Evolutionary conservation across 2,888 invertebrate genomes (phyloP), one percentile per base, ranked within the genome.

Genomic region (Diploptera punctata): DNA sequence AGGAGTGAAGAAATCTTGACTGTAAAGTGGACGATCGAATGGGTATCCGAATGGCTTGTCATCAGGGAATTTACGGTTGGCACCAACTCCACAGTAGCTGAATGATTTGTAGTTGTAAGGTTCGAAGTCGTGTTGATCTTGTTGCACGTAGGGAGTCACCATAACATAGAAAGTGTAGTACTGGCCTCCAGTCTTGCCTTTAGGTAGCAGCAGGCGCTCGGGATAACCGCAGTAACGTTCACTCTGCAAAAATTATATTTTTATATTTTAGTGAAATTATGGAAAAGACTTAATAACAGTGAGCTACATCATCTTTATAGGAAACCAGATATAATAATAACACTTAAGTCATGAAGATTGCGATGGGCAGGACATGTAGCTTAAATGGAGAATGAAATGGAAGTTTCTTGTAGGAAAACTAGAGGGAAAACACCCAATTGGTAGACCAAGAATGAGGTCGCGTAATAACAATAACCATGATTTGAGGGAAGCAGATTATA

Each of bases 161-260:
- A 90, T 87, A 67, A 89, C 86, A 82, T 89, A 90, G 67, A 92
- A 77, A 79, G 89, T 85, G 85, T 88, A 87, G 29, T 87, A 85
- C 83, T 89, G 84, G 68, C 94, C n/a, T 74, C 88, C 87, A 69
- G 84, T 82, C 76, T 82, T 87, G 80, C 94, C 94, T 78, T 85
- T 91, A 60, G 94, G 93, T 67, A 94, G 83, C 54, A 93, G 80
- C 54, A 93, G 84, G 77, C 92, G 89, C 29, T 88, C 85, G 3
- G 93, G 93, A 86, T 90, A 91, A 67, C 90, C 90, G 75, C 88
- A 90, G 78, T 90, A 84, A 61, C 84, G 83, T 79, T 52, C 71
- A 68, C 24, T 68, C 71, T 73, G 60, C 18, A 52, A 21, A 24
- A 13, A 47, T n/a, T n/a, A n/a, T n/a, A n/a, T n/a, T n/a, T n/a